Conservation (phyloP, 53 echinoderm and acorn worm species). For the Paracentrotus lividus region DNA sequence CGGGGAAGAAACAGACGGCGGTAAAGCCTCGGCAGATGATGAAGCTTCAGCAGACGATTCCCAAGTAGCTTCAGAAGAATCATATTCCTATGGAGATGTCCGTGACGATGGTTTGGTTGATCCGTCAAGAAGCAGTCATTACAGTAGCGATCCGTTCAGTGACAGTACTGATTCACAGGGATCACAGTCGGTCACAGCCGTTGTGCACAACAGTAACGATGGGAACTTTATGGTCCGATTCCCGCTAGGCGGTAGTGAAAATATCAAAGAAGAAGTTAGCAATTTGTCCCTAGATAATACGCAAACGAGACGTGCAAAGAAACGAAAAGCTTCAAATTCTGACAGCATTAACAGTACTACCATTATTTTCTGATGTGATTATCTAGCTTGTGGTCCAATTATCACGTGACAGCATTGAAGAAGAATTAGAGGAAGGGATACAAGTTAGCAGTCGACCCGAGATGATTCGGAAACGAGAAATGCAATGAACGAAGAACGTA, state of each 20-base stretch:
- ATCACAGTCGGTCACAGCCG: background rate
- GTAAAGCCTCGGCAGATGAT: background rate
- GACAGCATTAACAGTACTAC: constrained; percentile 28
- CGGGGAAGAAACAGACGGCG: background rate
- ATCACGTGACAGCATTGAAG: no score
- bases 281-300: background rate
- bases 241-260: background rate
- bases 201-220: background rate
- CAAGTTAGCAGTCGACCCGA: no score
- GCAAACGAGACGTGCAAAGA: background rate
- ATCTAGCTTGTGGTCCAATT: no score
- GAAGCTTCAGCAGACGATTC: background rate
- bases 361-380: no score
- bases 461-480: no score
- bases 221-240: background rate
- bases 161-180: background rate
- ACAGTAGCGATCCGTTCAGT: background rate
- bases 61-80: background rate
- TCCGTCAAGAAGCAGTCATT: no score
- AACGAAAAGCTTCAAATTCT: background rate
- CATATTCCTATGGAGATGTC: background rate
- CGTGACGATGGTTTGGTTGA: background rate
- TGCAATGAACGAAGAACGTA: no score
- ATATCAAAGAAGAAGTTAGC: background rate
- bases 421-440: no score